Evolutionary conservation across 2,113 vertebrate species (phyloP).

Genomic region (Todiramphus chloris): DNA sequence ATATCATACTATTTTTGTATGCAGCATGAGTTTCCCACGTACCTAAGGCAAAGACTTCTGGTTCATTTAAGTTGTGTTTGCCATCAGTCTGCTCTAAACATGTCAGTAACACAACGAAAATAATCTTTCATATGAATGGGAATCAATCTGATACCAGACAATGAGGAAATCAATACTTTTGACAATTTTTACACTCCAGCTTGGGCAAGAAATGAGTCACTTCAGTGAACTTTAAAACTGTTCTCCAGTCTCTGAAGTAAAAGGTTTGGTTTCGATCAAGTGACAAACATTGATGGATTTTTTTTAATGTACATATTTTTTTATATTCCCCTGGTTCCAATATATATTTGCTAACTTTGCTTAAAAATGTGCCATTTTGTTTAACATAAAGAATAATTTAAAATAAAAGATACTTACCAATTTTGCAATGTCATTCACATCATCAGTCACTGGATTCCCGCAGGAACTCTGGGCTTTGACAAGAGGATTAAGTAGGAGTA

Average conservation of each 20-base stretch:
- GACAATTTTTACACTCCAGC: background rate
- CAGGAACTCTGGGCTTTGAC: constrained; percentile 77
- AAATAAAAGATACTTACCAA: constrained; percentile 72
- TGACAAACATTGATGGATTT: background rate
- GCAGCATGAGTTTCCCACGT: background rate
- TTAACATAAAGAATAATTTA: background rate
- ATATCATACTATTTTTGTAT: background rate
- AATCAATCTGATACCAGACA: background rate
- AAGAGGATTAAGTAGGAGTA: constrained; percentile 79
- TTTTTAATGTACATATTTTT: background rate
- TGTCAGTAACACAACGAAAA: background rate
- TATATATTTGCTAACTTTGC: background rate
- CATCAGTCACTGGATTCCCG: constrained; percentile 80
- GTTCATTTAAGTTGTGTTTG: background rate
- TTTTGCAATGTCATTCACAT: constrained; percentile 82
- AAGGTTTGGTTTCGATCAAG: background rate
- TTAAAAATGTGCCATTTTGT: background rate
- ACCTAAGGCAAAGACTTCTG: background rate
- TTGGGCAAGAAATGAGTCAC: background rate
- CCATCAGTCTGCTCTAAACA: background rate
- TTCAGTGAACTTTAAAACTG: background rate
- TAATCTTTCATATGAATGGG: background rate
- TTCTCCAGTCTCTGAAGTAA: background rate
- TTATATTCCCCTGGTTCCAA: background rate
- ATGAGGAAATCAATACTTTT: background rate